Evolutionary conservation across 1,140 invertebrate species (phyloP), one percentile per base, ranked within the genome.

Genomic region (Drosophila tristis): DNA sequence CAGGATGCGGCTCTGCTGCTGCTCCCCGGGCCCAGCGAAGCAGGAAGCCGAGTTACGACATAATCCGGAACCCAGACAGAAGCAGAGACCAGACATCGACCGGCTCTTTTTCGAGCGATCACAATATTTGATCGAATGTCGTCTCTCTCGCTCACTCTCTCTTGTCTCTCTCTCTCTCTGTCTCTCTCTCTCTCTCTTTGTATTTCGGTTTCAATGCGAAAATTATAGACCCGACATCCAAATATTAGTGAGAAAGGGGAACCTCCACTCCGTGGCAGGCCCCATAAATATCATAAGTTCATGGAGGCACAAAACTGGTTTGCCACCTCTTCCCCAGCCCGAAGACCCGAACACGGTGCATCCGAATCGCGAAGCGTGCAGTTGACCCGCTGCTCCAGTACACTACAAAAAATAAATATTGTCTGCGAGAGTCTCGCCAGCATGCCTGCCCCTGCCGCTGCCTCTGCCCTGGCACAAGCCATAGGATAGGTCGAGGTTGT

Each of bases 351-450:
- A 26, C 8, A 2, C 15, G 15, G 31, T 50, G 44, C 43, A 48
- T n/a, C 39, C 61, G 51, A 57, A 31, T 53, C 9, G 20, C 31
- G 31, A 35, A 35, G 29, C 31, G 9, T 35, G 31, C 8, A 9
- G 66, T 68, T 70, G 66, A 70, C 66, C 66, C 66, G 66, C 66
- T 70, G 66, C 65, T 70, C 66, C 51, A 70, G 44, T 70, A 70
- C 66, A 70, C 66, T 57, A 58, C 64, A 57, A 48, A 66, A 16
- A 45, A 15, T 4, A 1, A 35, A 42, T 25, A n/a, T 25, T 20
- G 31, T 20, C 23, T 58, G 29, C n/a, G 43, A 48, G 44, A 29
- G n/a, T 29, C 15, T 62, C 16, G 29, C 35, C 13, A 53, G 15
- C 50, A 53, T 9, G 8, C 39, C 31, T 53, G 29, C 50, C 16